Evolutionary conservation across 1,140 invertebrate species (phyloP).

Genomic region (Drosophila ananassae): DNA sequence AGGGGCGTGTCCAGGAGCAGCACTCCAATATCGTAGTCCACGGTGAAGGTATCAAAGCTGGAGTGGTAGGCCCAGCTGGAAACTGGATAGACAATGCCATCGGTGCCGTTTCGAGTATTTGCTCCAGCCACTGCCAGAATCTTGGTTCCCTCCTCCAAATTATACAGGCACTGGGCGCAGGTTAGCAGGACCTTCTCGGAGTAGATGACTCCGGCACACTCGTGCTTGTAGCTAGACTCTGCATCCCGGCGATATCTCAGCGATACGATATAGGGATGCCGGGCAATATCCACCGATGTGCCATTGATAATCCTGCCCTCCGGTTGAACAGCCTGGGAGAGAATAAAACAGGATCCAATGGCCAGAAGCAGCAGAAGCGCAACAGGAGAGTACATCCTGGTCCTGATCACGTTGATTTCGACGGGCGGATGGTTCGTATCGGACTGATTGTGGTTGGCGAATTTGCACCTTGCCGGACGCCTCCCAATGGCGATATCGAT

Average conservation of each 20-base stretch:
- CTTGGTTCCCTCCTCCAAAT: constrained; percentile 31
- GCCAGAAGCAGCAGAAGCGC: constrained; percentile 28
- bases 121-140: constrained; percentile 61
- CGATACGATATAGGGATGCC: constrained; percentile 73
- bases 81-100: constrained; percentile 80
- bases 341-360: not conserved
- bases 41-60: constrained; percentile 83
- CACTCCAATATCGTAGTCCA: constrained; percentile 87
- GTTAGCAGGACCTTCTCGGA: constrained; percentile 54
- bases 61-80: constrained; percentile 84
- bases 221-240: constrained; percentile 52
- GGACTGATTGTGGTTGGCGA: constrained; percentile 49
- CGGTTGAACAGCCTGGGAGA: not conserved
- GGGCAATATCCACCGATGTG: constrained; percentile 56
- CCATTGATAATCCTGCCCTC: constrained; percentile 64
- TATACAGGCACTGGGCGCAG: constrained; percentile 63
- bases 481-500: constrained; percentile 29
- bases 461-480: constrained; percentile 66
- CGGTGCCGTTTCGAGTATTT: constrained; percentile 71
- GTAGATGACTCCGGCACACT: constrained; percentile 72
- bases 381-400: constrained; percentile 22
- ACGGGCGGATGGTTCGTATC: constrained; percentile 30
- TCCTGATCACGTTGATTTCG: not conserved
- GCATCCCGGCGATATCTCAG: constrained; percentile 51
- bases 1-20: constrained; percentile 71